phyloP scores from a whole-genome alignment of 2,888 invertebrate species.

The Sesia bembeciformis region DNA sequence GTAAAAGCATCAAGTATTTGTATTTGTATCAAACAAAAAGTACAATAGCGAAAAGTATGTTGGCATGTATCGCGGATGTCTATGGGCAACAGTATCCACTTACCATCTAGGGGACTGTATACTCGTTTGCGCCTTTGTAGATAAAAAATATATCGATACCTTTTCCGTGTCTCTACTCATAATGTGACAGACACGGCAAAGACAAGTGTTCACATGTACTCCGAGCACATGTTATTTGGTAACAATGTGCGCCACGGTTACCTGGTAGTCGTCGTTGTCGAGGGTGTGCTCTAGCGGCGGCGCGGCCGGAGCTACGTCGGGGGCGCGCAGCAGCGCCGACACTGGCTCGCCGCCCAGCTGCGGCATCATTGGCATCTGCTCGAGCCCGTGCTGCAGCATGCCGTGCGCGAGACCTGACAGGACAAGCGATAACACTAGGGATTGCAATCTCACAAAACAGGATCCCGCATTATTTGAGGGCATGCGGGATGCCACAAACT shows the following conservation, averaged over 20 bases:
- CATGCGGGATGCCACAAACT: too few relatives aligned
- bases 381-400: conserved; percentile 18
- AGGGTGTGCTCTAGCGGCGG: conserved; percentile 33
- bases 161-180: neutral
- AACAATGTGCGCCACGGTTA: conserved; percentile 7
- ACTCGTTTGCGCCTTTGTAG: too few relatives aligned
- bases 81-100: too few relatives aligned
- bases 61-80: too few relatives aligned
- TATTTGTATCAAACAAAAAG: neutral
- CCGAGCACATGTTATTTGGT: too few relatives aligned
- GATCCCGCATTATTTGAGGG: too few relatives aligned
- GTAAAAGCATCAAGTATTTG: too few relatives aligned
- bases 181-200: neutral
- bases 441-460: too few relatives aligned
- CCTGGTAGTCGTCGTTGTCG: conserved; percentile 48
- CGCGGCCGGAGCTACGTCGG: conserved; percentile 39
- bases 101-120: too few relatives aligned
- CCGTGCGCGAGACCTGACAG: conserved; percentile 9
- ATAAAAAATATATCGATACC: neutral
- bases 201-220: neutral
- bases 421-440: too few relatives aligned
- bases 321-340: conserved; percentile 22
- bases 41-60: too few relatives aligned
- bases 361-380: conserved; percentile 76
- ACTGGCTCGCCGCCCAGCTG: conserved; percentile 76